These are phyloP conservation scores for Brachionus sp. DNA, from an alignment of 1,140 invertebrate genomes.

Conservation along the genomic window DNA sequence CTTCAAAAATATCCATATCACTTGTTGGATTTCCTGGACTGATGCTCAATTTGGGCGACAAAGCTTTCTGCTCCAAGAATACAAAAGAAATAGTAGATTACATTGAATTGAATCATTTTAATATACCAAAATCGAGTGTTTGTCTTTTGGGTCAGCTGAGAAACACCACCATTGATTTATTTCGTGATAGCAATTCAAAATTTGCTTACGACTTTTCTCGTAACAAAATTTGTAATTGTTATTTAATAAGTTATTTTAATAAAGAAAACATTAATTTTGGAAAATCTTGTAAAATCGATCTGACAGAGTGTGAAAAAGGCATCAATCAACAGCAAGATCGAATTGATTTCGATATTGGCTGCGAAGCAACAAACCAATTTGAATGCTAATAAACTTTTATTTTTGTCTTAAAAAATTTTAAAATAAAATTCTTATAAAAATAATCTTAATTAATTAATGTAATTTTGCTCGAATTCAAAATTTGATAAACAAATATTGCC, in stretches of 20 bases:
- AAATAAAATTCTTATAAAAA: neutral
- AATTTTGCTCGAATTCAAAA: neutral
- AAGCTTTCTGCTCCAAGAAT: neutral
- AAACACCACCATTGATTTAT: slow-evolving; percentile 17
- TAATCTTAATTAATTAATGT: neutral
- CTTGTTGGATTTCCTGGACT: neutral
- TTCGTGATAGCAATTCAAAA: neutral
- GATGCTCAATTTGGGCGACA: neutral
- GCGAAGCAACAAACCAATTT: neutral
- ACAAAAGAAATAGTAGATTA: neutral
- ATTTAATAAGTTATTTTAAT: neutral
- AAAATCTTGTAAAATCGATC: slow-evolving; percentile 17
- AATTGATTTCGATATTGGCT: neutral
- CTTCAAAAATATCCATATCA: neutral
- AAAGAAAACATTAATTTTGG: neutral
- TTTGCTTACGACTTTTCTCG: neutral
- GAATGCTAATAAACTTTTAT: neutral
- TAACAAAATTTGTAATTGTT: slow-evolving; percentile 25
- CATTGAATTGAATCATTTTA: neutral
- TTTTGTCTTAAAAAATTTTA: neutral
- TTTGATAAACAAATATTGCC: neutral
- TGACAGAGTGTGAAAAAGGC: neutral
- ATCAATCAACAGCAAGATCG: neutral
- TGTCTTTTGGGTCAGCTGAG: neutral
- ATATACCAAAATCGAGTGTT: neutral